Evolutionary conservation across 2,113 vertebrate genomes (phyloP).

Genomic region (Ptilonorhynchus violaceus): DNA sequence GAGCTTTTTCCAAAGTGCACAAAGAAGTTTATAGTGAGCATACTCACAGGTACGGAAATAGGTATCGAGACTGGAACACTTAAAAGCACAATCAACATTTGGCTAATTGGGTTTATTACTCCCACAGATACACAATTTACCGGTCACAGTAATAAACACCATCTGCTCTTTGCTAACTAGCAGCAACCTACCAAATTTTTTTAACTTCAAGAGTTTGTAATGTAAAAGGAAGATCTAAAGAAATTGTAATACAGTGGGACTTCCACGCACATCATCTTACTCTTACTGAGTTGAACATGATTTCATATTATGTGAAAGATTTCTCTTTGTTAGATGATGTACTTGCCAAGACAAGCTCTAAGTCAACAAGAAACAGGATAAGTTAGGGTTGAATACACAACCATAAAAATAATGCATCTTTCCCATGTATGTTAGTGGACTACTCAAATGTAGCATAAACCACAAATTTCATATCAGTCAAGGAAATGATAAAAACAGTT

Average conservation of each 20-base stretch:
- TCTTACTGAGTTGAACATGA: not conserved
- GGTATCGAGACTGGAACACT: not conserved
- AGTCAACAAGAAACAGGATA: not conserved
- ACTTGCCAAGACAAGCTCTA: not conserved
- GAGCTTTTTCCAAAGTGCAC: not conserved
- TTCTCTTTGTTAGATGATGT: not conserved
- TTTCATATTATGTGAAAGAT: not conserved
- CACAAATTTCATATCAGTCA: not conserved
- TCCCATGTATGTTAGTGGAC: not conserved
- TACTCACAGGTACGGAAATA: constrained; percentile 20
- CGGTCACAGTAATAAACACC: constrained; percentile 40
- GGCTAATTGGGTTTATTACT: constrained; percentile 35
- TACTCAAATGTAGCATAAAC: not conserved
- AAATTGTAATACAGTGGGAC: not conserved
- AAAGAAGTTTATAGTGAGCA: not conserved
- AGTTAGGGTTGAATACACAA: not conserved
- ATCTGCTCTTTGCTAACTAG: constrained; percentile 46
- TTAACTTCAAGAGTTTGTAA: not conserved
- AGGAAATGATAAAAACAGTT: not conserved
- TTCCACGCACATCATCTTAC: not conserved
- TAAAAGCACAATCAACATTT: constrained; percentile 46
- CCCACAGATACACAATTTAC: constrained; percentile 14
- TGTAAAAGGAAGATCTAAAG: not conserved
- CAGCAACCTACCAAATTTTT: not conserved
- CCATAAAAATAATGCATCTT: not conserved